A percentile compares a stretch with the other conserved stretches of the same genome.
These are phyloP conservation scores for Dasyprocta punctata DNA, from an alignment of 2,113 vertebrate genomes.

Conservation along the genomic window DNA sequence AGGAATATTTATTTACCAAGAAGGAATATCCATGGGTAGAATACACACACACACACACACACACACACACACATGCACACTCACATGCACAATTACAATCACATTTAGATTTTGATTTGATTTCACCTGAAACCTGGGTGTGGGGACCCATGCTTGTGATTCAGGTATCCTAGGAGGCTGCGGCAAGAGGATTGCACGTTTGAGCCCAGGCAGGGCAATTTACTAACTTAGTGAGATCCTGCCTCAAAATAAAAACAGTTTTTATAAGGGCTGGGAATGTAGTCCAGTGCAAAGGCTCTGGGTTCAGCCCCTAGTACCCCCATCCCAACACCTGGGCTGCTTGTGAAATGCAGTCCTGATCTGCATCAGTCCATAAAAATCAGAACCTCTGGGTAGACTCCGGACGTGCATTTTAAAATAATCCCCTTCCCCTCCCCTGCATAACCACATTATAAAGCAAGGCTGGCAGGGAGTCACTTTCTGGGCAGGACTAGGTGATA, in stretches of 20 bases:
- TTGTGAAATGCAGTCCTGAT: not conserved
- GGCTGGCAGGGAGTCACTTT: not conserved
- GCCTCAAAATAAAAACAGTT: not conserved
- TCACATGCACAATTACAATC: not conserved
- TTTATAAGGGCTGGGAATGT: not conserved
- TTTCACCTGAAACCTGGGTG: not conserved
- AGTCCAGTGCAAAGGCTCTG: not conserved
- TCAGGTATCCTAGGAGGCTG: not conserved
- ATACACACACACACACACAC: accelerated
- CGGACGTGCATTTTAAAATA: not conserved
- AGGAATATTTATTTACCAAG: conserved; percentile 25
- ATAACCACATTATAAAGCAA: not conserved
- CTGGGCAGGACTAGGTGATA: not conserved
- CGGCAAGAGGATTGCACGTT: not conserved
- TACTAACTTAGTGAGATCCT: not conserved
- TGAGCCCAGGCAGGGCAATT: not conserved
- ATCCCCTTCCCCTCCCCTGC: not conserved
- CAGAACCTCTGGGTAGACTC: not conserved
- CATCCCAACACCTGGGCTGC: not conserved
- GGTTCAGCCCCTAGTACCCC: too few species aligned
- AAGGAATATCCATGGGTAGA: not conserved
- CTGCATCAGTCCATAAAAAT: not conserved
- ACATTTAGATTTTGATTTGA: not conserved
- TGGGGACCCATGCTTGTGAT: not conserved
- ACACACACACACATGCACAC: not conserved